Conservation (phyloP, 2,888 invertebrate species). For the Amaurobius ferox region DNA sequence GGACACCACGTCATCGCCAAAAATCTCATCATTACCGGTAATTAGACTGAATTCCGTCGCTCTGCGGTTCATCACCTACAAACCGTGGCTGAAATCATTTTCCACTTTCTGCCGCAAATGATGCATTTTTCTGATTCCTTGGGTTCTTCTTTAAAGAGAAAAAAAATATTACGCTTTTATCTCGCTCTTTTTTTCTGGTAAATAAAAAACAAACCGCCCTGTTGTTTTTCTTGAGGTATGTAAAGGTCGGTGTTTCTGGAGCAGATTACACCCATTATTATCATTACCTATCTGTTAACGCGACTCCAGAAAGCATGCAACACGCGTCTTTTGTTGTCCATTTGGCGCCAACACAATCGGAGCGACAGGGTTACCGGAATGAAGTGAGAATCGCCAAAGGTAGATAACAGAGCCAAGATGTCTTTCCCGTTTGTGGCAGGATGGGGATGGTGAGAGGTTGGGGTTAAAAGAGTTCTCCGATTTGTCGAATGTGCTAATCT, state of each 20-base stretch:
- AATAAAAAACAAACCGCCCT: slow-evolving; percentile 20
- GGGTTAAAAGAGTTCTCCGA: too few species aligned
- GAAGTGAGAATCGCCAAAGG: neutral
- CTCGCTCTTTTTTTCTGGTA: neutral
- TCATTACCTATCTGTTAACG: slow-evolving; percentile 37
- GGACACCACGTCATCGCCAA: neutral
- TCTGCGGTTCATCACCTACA: slow-evolving; percentile 6
- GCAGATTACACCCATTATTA: slow-evolving; percentile 35
- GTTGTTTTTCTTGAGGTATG: slow-evolving; percentile 23
- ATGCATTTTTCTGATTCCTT: neutral
- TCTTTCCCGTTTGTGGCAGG: too few species aligned
- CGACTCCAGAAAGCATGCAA: slow-evolving; percentile 1
- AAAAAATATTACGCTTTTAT: neutral
- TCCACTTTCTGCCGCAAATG: too few species aligned
- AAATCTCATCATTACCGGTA: neutral
- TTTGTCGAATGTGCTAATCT: too few species aligned
- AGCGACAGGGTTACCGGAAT: slow-evolving; percentile 20
- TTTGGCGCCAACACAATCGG: slow-evolving; percentile 43
- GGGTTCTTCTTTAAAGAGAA: neutral
- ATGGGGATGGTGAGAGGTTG: too few species aligned
- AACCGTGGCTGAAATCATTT: neutral
- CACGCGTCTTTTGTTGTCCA: slow-evolving; percentile 51
- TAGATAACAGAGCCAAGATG: neutral
- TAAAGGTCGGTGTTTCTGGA: slow-evolving; percentile 28
- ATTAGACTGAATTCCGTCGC: neutral